Base-by-base conservation (phyloP, 35 echinoderm and acorn worm genomes). In the Amphiura filiformis region DNA sequence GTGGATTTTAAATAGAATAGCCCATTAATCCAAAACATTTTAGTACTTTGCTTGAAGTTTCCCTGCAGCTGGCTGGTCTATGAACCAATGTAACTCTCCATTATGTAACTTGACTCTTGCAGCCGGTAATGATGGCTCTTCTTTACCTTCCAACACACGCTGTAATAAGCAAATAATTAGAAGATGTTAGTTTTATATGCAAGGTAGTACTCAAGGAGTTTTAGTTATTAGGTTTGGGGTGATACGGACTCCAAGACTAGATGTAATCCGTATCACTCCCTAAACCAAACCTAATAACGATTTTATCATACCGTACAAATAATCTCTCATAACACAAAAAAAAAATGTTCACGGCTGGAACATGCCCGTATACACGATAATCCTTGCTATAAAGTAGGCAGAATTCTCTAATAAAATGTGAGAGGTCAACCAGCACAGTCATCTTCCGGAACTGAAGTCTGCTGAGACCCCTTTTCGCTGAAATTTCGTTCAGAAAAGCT, bases 1-100 rank as follows among this genome's bases (percentile, higher is more conserved):
- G n/a, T n/a, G n/a, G n/a, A n/a, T n/a, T n/a, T n/a, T n/a, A n/a
- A n/a, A n/a, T n/a, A n/a, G n/a, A n/a, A n/a, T n/a, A n/a, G n/a
- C n/a, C n/a, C n/a, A n/a, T n/a, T n/a, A n/a, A n/a, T n/a, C n/a
- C n/a, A n/a, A n/a, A n/a, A n/a, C n/a, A n/a, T n/a, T 70, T 90
- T 80, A 94, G 39, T 94, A 94, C 40, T 89, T 90, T 49, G 88
- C 82, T 76, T 90, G 88, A 4, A 99, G 84, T 37, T 91, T 86
- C 9, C 64, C 39, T 36, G 96, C 93, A 77, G 93, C 93, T 40
- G 86, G 87, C 32, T 92, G 80, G 70, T 99, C 96, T 75, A 99
- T 35, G 80, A 99, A 99, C 96, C 96, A 99, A 65, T 99, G 93
- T 31, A 99, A 82, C 33, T 86, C 80, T 15, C 96, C 96, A 41